A percentile compares a stretch with the other conserved stretches of the same genome.
Conservation (phyloP, 2,888 invertebrate species). For the Cremastobaeus sp. region DNA sequence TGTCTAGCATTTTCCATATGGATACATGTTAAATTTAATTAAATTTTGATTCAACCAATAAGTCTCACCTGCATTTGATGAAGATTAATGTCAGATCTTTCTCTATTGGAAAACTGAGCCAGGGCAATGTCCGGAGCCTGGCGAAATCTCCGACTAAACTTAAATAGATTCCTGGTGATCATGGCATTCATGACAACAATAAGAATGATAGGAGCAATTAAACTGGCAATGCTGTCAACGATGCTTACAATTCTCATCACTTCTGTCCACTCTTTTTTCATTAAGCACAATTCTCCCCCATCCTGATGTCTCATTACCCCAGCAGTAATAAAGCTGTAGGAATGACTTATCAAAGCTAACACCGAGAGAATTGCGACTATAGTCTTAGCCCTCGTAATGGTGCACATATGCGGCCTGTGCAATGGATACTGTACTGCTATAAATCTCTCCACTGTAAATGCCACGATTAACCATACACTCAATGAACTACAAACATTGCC, state of each 20-base stretch:
- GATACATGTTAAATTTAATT: too few species aligned
- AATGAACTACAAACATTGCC: conserved; percentile 82
- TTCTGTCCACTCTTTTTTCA: conserved; percentile 79
- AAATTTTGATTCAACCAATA: too few species aligned
- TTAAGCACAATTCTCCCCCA: conserved; percentile 78
- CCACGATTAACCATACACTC: conserved; percentile 85
- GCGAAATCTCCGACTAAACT: conserved; percentile 78
- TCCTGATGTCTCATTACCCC: conserved; percentile 73
- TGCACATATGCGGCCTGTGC: conserved; percentile 82
- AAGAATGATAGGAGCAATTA: conserved; percentile 82
- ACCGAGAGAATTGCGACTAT: conserved; percentile 79
- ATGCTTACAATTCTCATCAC: conserved; percentile 81
- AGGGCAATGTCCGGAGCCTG: conserved; percentile 69
- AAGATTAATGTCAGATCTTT: conserved; percentile 77
- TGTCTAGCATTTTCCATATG: too few species aligned
- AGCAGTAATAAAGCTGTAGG: conserved; percentile 79
- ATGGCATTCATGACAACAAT: conserved; percentile 83
- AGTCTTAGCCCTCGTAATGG: conserved; percentile 81
- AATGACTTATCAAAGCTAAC: conserved; percentile 77
- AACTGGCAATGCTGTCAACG: conserved; percentile 82
- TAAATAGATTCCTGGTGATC: conserved; percentile 80
- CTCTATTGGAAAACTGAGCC: conserved; percentile 72
- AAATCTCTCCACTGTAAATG: conserved; percentile 85
- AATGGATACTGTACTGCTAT: conserved; percentile 84
- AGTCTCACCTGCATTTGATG: conserved; percentile 79